phyloP scores from a whole-genome alignment of 2,113 vertebrate genomes.

The Psettodes erumei region DNA sequence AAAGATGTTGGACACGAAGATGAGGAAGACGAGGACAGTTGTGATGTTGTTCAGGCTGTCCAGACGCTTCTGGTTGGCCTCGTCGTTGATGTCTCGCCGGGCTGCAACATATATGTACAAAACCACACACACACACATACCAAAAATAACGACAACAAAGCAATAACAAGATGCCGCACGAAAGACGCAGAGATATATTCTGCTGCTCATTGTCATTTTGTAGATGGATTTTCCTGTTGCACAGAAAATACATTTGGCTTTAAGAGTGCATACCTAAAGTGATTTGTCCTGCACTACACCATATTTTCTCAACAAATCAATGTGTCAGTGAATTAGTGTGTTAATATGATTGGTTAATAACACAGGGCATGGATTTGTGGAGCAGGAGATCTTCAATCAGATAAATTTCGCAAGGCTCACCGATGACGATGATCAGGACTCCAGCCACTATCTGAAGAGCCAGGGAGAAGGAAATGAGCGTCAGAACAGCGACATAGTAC shows the following conservation, averaged over 20 bases:
- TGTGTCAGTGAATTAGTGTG: conserved; percentile 53
- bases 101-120: conserved; percentile 79
- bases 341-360: conserved; percentile 61
- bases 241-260: background rate
- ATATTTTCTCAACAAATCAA: background rate
- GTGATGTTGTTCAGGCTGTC: conserved; percentile 87
- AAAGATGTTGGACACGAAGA: conserved; percentile 90
- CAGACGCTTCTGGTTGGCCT: conserved; percentile 86
- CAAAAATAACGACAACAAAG: conserved; percentile 42
- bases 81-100: conserved; percentile 87
- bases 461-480: conserved; percentile 90
- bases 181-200: background rate
- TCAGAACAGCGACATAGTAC: conserved; percentile 85
- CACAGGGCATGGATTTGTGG: background rate
- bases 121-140: conserved; percentile 32
- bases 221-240: background rate
- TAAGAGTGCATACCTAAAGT: background rate
- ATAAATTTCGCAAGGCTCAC: conserved; percentile 77
- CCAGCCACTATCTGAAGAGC: conserved; percentile 88
- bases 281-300: background rate
- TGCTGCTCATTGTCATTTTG: background rate
- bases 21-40: conserved; percentile 87
- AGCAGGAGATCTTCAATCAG: background rate
- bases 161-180: conserved; percentile 24
- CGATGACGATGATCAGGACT: conserved; percentile 88